Evolutionary conservation across 2,113 vertebrate species (phyloP).

Genomic region (Atlantisia rogersi): DNA sequence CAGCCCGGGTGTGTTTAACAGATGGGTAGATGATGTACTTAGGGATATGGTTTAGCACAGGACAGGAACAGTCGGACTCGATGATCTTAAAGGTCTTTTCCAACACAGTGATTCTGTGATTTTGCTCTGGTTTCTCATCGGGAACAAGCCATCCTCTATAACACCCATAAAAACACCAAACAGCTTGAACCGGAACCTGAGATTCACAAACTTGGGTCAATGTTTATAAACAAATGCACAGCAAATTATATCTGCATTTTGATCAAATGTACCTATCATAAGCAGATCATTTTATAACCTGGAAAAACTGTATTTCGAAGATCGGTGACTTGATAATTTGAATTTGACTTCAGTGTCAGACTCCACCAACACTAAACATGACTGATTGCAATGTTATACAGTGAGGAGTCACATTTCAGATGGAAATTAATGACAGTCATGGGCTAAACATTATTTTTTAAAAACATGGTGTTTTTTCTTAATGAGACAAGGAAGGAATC

Average conservation of each 20-base stretch:
- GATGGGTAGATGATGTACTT: no score
- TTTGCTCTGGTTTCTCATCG: neutral
- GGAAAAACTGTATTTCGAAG: neutral
- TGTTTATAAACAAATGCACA: neutral
- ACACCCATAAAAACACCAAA: neutral
- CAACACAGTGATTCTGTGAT: neutral
- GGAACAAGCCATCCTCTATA: neutral
- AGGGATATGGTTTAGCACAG: no score
- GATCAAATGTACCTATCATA: neutral
- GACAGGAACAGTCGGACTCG: no score
- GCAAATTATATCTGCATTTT: neutral
- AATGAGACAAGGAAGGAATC: neutral
- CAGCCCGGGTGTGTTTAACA: no score
- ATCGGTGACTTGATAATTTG: neutral
- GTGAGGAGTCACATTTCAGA: neutral
- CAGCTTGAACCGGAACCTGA: neutral
- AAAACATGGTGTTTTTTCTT: rapidly evolving
- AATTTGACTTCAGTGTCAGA: neutral
- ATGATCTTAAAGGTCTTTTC: no score
- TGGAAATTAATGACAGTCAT: neutral
- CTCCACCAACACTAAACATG: neutral
- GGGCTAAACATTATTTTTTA: neutral
- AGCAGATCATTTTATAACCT: neutral
- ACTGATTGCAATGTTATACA: neutral
- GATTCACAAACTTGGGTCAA: neutral